Evolutionary conservation across 2,797 vertebrate species (phyloP).

Genomic region (Paramormyrops hopkinsi): DNA sequence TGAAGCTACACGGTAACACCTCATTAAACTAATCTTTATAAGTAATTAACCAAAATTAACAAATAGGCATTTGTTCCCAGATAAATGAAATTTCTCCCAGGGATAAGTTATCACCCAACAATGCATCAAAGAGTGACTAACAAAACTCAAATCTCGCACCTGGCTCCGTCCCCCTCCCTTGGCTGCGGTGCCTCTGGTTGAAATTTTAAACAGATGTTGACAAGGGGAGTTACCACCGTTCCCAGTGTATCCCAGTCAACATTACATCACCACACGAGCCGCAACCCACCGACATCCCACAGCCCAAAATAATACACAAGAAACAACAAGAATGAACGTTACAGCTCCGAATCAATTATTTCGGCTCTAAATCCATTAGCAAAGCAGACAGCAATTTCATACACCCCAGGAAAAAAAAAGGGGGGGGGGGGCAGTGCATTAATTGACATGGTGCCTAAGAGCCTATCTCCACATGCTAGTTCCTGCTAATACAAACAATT

Average conservation of each 20-base stretch:
- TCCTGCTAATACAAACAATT: slow-evolving; percentile 29
- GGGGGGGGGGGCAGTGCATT: not conserved
- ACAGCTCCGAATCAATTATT: not conserved
- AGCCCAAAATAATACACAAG: not conserved
- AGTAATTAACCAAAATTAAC: not conserved
- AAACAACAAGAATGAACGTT: not conserved
- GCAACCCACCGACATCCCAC: not conserved
- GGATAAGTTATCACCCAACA: not conserved
- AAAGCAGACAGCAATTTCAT: not conserved
- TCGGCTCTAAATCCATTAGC: not conserved
- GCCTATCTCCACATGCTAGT: slow-evolving; percentile 9
- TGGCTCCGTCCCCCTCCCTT: not conserved
- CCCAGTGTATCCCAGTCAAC: not conserved
- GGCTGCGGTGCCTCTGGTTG: not conserved
- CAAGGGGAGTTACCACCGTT: not conserved
- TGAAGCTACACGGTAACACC: not conserved
- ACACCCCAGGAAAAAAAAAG: not conserved
- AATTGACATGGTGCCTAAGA: not conserved
- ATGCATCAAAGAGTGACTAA: not conserved
- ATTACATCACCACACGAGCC: not conserved
- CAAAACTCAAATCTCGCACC: not conserved
- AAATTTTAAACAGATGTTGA: not conserved
- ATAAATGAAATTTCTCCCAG: not conserved
- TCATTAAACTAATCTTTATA: not conserved
- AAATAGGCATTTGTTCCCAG: not conserved